Conservation (phyloP, 2,797 vertebrate species). For the Acipenser transmontanus region DNA sequence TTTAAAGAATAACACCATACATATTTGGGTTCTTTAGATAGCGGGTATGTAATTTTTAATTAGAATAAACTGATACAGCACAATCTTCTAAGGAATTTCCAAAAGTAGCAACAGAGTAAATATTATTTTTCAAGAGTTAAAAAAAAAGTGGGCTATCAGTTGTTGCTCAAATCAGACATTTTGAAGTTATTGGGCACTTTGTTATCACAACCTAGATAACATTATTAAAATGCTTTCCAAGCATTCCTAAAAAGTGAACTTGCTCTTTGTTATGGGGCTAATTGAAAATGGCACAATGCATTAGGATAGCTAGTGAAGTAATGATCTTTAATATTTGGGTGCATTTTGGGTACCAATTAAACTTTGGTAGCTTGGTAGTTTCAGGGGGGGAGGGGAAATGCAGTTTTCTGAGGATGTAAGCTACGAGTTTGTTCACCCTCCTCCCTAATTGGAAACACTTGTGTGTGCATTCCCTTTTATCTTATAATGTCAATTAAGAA, state of each 20-base stretch:
- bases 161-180: no score
- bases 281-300: constrained; percentile 2
- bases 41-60: no score
- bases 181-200: no score
- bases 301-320: neutral
- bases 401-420: neutral
- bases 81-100: constrained; percentile 10
- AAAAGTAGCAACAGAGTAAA: no score
- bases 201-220: constrained; percentile 13
- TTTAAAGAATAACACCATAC: no score
- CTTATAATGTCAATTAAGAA: constrained; percentile 2
- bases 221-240: neutral
- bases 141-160: no score
- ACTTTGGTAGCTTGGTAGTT: neutral
- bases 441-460: constrained; percentile 6
- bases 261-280: neutral
- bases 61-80: constrained; percentile 17
- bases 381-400: neutral
- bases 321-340: neutral
- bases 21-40: no score
- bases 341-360: neutral
- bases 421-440: neutral
- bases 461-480: constrained; percentile 9
- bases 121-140: no score
- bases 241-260: neutral